Conservation (phyloP, 2,888 invertebrate genomes). For the Nemotelus nigrinus region DNA sequence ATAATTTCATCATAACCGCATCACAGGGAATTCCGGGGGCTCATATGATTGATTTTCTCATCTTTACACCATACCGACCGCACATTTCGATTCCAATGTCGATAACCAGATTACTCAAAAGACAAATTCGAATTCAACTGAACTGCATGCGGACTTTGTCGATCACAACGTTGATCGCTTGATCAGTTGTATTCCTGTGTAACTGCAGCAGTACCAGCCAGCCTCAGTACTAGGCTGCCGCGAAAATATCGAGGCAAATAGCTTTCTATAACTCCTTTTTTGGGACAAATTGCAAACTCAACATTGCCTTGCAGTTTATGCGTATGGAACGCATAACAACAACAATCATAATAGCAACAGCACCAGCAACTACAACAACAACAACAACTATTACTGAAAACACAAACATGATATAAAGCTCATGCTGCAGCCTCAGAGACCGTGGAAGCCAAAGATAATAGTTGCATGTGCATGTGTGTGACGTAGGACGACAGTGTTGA, state of each 20-base stretch:
- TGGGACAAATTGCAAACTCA: constrained; percentile 55
- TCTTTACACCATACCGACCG: too few species aligned
- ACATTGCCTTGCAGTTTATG: constrained; percentile 36
- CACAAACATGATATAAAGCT: neutral
- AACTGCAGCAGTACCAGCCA: neutral
- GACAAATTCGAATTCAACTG: constrained; percentile 32
- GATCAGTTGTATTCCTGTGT: constrained; percentile 42
- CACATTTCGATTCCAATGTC: too few species aligned
- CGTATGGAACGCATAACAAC: constrained; percentile 18
- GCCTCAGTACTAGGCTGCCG: constrained; percentile 40
- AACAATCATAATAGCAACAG: neutral
- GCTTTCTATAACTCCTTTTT: constrained; percentile 58
- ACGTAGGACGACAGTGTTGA: too few species aligned
- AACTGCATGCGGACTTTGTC: neutral
- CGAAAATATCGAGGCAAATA: constrained; percentile 56
- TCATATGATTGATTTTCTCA: too few species aligned
- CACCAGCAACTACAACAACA: too few species aligned
- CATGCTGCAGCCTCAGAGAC: neutral
- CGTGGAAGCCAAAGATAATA: constrained; percentile 14
- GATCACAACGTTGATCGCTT: constrained; percentile 28
- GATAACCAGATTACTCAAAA: neutral
- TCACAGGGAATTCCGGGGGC: too few species aligned
- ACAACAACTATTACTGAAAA: neutral
- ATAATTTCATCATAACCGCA: too few species aligned
- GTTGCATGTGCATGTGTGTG: neutral